A percentile compares a stretch with the other conserved stretches of the same genome.
Evolutionary conservation across 2,113 vertebrate species (phyloP).

Genomic region (Ammodytes dubius): DNA sequence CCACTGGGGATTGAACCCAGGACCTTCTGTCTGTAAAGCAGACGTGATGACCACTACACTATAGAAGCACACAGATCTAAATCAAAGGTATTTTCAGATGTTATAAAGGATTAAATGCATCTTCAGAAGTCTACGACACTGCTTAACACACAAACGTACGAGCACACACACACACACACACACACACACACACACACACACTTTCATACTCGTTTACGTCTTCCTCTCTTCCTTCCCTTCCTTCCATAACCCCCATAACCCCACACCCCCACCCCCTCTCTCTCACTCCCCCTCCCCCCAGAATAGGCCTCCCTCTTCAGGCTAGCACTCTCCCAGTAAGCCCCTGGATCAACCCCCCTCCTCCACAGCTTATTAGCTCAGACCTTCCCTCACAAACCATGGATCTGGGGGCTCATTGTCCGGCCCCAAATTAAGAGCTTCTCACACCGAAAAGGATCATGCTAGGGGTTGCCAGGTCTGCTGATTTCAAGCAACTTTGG

Average conservation of each 20-base stretch:
- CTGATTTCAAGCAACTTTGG: too few species aligned
- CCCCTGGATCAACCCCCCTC: conserved; percentile 75
- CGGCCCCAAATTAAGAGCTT: conserved; percentile 86
- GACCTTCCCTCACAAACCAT: conserved; percentile 72
- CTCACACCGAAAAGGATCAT: conserved; percentile 77
- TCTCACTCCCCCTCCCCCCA: conserved; percentile 13
- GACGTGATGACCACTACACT: too few species aligned
- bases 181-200: too few species aligned
- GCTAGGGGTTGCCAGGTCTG: conserved; percentile 1
- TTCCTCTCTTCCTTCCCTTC: background rate
- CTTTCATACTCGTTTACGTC: conserved; percentile 4
- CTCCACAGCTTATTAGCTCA: conserved; percentile 82
- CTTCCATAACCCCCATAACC: conserved; percentile 5
- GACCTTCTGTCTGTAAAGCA: too few species aligned
- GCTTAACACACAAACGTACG: too few species aligned
- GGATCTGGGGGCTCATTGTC: conserved; percentile 82
- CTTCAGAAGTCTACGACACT: too few species aligned
- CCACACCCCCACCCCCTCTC: background rate
- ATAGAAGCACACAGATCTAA: too few species aligned
- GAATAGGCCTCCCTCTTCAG: conserved; percentile 49
- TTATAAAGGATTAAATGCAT: too few species aligned
- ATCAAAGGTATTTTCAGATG: too few species aligned
- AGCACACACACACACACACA: too few species aligned
- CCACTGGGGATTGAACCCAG: too few species aligned
- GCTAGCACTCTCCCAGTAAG: conserved; percentile 80